phyloP scores from a whole-genome alignment of 2,113 vertebrate genomes.

The Echinops telfairi region DNA sequence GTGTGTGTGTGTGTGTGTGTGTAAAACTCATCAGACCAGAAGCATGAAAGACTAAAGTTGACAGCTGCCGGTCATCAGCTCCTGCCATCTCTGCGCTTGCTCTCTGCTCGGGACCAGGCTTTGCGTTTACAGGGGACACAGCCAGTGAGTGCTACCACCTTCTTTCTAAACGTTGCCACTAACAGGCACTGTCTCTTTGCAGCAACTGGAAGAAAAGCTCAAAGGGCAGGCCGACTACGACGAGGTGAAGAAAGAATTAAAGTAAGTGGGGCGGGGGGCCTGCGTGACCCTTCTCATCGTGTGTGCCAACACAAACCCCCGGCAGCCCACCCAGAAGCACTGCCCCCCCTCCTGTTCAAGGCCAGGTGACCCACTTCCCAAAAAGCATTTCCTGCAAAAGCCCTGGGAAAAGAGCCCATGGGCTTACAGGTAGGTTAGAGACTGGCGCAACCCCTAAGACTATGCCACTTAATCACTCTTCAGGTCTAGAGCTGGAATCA shows the following conservation, averaged over 20 bases:
- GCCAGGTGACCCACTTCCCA: neutral
- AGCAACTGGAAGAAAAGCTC: conserved; percentile 99
- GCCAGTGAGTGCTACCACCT: neutral
- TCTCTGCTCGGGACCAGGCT: neutral
- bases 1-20: neutral
- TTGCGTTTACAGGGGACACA: neutral
- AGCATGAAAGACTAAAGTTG: too few relatives aligned
- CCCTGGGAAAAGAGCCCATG: neutral
- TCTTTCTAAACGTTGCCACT: neutral
- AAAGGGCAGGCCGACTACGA: conserved; percentile 98
- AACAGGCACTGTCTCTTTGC: conserved; percentile 81
- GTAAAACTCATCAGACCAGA: neutral
- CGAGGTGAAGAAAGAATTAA: conserved; percentile 98
- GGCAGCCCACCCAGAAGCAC: neutral
- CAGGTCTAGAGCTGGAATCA: too few relatives aligned
- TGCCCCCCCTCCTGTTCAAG: neutral
- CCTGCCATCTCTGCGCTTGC: rapidly evolving
- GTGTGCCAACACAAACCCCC: neutral
- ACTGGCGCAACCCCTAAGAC: too few relatives aligned
- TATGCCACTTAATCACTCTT: too few relatives aligned
- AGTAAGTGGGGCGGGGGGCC: conserved; percentile 89
- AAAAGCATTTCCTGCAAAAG: neutral
- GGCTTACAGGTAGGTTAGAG: too few relatives aligned
- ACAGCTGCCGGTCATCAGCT: rapidly evolving
- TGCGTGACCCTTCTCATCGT: neutral